Evolutionary conservation across 2,797 vertebrate genomes (phyloP), one percentile per base, ranked within the genome.

Genomic region (Xenopus petersii): DNA sequence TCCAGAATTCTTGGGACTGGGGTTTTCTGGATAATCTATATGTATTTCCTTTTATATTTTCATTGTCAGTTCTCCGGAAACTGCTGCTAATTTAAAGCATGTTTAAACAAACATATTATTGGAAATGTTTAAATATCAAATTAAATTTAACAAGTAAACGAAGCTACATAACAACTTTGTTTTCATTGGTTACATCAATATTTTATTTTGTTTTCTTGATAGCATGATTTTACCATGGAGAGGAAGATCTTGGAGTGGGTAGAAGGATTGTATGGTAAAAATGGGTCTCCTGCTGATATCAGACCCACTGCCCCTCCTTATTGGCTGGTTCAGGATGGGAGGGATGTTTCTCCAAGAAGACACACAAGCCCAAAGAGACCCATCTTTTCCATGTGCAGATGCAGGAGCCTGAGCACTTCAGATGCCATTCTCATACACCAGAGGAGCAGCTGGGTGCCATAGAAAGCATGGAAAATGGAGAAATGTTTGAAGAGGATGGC

Each of bases 191-290:
- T 6, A 36, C 33, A 36, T 4, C 33, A 36, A 36, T 36, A 3
- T 49, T 49, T 13, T 49, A 11, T 2, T 49, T 49, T 0, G 74
- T 60, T 21, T 21, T 21, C 21, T 33, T 74, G 7, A 0, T 89
- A 98, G 96, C 93, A 95, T 1, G 92, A 92, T 56, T 99, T 96
- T 87, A 91, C 86, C 0, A 84, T 95, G 85, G 97, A 98, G 85
- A 94, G 89, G 61, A 93, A 89, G 85, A 92, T 93, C 8, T 87
- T 98, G 1, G 93, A 91, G 10, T 95, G 95, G 74, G 83, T 95
- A 0, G 93, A 94, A 77, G 90, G 86, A 1, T 88, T 90, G 33
- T 80, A 87, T 66, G 80, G 63, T 74, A 87, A 77, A 48, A 85
- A 87, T 12, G 78, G 80, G 17, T 80, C 67, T 17, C 6, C 84